phyloP scores from a whole-genome alignment of 2,113 vertebrate species.

The Corythornis madagascariensis region DNA sequence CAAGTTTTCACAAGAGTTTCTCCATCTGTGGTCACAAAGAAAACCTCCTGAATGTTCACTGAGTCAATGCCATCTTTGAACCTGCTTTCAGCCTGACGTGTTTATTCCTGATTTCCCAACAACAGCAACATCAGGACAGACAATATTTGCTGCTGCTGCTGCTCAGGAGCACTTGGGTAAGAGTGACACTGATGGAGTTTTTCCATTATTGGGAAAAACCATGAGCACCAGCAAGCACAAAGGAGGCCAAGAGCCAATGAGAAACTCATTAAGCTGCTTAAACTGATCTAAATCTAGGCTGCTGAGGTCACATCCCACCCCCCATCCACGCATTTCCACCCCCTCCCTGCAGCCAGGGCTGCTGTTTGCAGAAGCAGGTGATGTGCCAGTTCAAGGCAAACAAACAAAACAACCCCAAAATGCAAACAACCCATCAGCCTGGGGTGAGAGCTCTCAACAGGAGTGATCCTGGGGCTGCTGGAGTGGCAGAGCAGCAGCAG shows the following conservation, averaged over 20 bases:
- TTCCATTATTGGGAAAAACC: constrained; percentile 58
- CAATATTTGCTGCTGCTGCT: not conserved
- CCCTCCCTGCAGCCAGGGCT: not conserved
- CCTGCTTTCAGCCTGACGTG: not conserved
- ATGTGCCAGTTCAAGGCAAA: not conserved
- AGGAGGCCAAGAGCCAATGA: constrained; percentile 68
- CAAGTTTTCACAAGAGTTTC: constrained; percentile 53
- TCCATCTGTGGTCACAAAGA: constrained; percentile 52
- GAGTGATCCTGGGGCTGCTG: too few relatives aligned
- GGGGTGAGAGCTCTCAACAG: not conserved
- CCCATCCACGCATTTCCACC: constrained; percentile 35
- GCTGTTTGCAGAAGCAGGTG: constrained; percentile 42
- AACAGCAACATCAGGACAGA: constrained; percentile 1
- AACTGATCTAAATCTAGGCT: constrained; percentile 69
- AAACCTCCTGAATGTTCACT: constrained; percentile 47
- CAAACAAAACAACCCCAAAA: not conserved
- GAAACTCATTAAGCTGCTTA: constrained; percentile 72
- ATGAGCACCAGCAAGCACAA: constrained; percentile 33
- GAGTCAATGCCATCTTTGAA: not conserved
- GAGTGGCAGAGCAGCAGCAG: not conserved
- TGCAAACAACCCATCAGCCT: not conserved
- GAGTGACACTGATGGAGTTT: not conserved
- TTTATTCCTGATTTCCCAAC: constrained; percentile 2
- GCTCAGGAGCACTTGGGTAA: not conserved
- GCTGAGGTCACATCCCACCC: constrained; percentile 66